Base-by-base conservation (phyloP, 1,140 invertebrate genomes). In the Triops longicaudatus region DNA sequence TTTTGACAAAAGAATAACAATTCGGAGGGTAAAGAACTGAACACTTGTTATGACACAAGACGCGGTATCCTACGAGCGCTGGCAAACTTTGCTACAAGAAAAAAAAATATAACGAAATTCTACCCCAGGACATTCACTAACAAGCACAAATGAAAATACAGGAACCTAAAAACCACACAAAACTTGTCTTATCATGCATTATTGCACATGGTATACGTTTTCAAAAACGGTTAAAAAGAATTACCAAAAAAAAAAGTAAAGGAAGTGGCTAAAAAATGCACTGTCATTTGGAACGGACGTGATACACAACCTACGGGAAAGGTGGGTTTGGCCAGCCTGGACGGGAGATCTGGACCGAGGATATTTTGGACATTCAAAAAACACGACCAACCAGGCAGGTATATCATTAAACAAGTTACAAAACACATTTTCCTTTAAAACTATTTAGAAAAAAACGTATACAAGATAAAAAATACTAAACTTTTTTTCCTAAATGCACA, bases 161-260 rank as follows among this genome's bases (percentile, higher is more conserved):
- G 50, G 50, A 63, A 63, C 50, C 50, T 63, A 63, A 63, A 63
- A 63, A 63, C 50, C 50, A 63, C 50, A 63, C 14, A 63, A 63
- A 63, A 63, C 50, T 63, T 63, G 50, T 63, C 50, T 63, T 63
- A 63, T 63, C 50, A 63, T 63, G 50, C 50, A 63, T 63, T 63
- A 63, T 63, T 63, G 50, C 50, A 63, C 50, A 63, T 63, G 22
- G 50, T 63, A 63, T 17, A 63, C 9, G n/a, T 63, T n/a, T 22
- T n/a, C 14, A 63, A 63, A 63, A 63, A 63, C 17, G 50, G 0
- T 0, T n/a, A 63, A 63, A 63, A 63, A 22, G 4, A n/a, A 63
- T 7, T 37, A 4, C 31, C 7, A 17, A 63, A 63, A 63, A 63
- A 63, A 63, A 9, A 5, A 63, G 50, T 10, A 63, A 63, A 63